phyloP scores from a whole-genome alignment of 2,888 invertebrate genomes.

The Ochropleura plecta region DNA sequence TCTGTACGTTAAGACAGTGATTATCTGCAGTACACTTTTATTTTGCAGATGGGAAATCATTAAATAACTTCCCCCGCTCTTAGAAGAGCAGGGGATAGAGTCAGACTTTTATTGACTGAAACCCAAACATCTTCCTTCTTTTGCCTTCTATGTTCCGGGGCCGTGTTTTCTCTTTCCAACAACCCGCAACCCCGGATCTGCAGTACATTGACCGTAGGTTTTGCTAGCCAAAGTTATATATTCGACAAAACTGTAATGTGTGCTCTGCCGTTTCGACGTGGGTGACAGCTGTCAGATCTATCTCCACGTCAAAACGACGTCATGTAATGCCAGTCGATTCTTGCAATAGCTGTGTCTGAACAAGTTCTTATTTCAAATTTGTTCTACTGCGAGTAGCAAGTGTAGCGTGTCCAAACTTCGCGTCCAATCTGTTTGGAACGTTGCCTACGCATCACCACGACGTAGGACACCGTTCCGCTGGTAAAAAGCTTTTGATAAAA shows the following conservation, averaged over 20 bases:
- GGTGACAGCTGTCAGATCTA: too few species aligned
- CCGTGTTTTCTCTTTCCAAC: too few species aligned
- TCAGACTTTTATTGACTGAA: too few species aligned
- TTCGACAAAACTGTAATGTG: too few species aligned
- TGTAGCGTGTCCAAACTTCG: constrained; percentile 29
- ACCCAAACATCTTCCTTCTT: too few species aligned
- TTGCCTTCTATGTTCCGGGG: too few species aligned
- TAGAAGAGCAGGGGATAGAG: too few species aligned
- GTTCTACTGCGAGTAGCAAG: constrained; percentile 32
- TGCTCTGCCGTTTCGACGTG: too few species aligned
- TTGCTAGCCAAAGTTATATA: not conserved
- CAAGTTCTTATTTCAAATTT: constrained; percentile 28
- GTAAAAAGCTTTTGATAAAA: constrained; percentile 41
- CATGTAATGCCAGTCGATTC: not conserved
- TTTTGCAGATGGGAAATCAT: too few species aligned
- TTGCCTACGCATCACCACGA: constrained; percentile 36
- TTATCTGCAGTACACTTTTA: too few species aligned
- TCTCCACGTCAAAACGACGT: not conserved
- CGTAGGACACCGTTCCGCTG: constrained; percentile 9
- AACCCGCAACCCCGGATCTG: not conserved
- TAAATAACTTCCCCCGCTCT: too few species aligned
- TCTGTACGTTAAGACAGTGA: not conserved
- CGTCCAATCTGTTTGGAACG: constrained; percentile 42
- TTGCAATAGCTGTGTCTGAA: constrained; percentile 15
- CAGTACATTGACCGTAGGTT: not conserved